Evolutionary conservation across 2,113 vertebrate species (phyloP).

Genomic region (Petroica traversi): DNA sequence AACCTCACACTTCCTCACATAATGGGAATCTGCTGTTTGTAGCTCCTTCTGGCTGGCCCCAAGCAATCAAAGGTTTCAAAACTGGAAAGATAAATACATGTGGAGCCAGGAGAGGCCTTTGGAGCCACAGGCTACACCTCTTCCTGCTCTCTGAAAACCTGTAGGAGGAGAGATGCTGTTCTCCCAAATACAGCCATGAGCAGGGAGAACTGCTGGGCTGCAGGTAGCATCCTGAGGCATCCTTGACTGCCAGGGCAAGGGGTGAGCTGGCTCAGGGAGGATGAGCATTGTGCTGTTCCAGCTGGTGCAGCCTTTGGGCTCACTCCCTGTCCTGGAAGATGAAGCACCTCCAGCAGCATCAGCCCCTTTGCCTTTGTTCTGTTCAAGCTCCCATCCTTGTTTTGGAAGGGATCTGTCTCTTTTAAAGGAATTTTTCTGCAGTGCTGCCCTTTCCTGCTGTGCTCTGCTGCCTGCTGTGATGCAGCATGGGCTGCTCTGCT

Average conservation of each 20-base stretch:
- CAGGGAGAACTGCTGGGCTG: not conserved
- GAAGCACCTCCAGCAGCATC: not conserved
- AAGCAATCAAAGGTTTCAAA: not conserved
- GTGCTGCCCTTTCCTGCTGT: not conserved
- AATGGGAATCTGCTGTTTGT: not conserved
- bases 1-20: fast-evolving
- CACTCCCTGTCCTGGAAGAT: not conserved
- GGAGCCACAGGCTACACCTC: not conserved
- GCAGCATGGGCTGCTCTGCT: not conserved
- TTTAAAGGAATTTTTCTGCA: not conserved
- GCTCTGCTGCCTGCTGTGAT: not conserved
- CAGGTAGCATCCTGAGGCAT: not conserved
- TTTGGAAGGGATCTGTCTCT: not conserved
- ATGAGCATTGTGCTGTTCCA: not conserved
- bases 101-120: not conserved
- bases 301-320: not conserved
- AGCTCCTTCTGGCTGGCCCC: not conserved
- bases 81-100: not conserved
- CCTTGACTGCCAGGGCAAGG: fast-evolving
- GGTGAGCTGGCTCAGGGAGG: not conserved
- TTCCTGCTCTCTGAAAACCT: not conserved
- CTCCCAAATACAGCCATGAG: not conserved
- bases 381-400: not conserved
- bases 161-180: not conserved
- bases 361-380: not conserved